A percentile compares a stretch with the other conserved stretches of the same genome.
Evolutionary conservation across 2,113 vertebrate genomes (phyloP).

Genomic region (Actenoides lindsayi): DNA sequence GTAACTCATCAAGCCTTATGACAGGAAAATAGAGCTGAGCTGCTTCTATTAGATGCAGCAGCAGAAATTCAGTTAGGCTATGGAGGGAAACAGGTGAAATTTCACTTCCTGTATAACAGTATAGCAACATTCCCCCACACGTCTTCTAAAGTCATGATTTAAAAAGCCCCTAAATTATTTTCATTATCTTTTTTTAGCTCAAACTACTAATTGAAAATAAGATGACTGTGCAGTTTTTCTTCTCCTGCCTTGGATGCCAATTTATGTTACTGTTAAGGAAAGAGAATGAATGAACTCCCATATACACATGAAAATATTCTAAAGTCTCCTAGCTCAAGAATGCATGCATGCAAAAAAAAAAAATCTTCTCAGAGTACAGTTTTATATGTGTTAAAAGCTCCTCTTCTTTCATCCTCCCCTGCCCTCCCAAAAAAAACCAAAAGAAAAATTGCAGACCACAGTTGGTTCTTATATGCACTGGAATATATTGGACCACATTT

Average conservation of each 20-base stretch:
- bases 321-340: neutral
- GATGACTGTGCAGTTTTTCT: neutral
- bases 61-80: neutral
- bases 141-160: conserved; percentile 28
- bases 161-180: conserved; percentile 60
- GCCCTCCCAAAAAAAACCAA: too few relatives aligned
- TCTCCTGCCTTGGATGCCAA: neutral
- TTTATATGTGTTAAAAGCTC: neutral
- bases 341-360: neutral
- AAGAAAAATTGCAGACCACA: neutral
- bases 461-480: neutral
- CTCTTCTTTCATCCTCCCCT: neutral
- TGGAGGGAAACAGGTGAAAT: neutral
- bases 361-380: neutral
- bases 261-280: neutral
- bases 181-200: conserved; percentile 68
- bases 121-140: neutral
- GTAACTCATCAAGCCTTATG: neutral
- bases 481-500: neutral
- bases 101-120: neutral
- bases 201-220: conserved; percentile 48
- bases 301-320: neutral
- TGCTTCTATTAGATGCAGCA: neutral
- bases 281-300: neutral
- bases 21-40: neutral